Evolutionary conservation across 2,113 vertebrate genomes (phyloP).

Genomic region (Pelecanoides urinatrix): DNA sequence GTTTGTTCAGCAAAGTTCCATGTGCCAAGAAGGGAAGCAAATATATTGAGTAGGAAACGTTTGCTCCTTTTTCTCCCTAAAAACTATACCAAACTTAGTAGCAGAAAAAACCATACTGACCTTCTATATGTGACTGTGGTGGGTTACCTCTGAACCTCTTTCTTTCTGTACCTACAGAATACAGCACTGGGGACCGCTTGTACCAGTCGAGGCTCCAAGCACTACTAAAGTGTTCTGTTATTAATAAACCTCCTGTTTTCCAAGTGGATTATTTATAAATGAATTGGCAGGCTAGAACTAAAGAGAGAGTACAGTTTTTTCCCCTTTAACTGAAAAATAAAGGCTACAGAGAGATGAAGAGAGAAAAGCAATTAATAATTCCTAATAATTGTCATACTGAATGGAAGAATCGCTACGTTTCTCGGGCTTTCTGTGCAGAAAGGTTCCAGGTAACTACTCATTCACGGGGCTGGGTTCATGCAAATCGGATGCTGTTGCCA

Average conservation of each 20-base stretch:
- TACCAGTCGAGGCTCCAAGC: not conserved
- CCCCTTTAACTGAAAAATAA: not conserved
- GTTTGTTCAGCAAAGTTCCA: not conserved
- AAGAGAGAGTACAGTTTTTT: not conserved
- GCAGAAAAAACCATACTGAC: not conserved
- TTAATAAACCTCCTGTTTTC: constrained; percentile 12
- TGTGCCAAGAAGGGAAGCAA: not conserved
- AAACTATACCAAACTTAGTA: not conserved
- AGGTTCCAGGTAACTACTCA: constrained; percentile 59
- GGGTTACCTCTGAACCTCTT: not conserved
- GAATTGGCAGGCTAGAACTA: not conserved
- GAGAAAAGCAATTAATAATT: constrained; percentile 39
- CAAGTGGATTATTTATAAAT: constrained; percentile 34
- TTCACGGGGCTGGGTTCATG: constrained; percentile 39
- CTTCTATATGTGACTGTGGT: not conserved
- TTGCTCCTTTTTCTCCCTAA: not conserved
- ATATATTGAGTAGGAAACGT: not conserved
- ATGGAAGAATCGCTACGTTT: not conserved
- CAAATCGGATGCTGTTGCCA: constrained; percentile 63
- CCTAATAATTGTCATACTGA: constrained; percentile 19
- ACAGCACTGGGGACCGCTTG: not conserved
- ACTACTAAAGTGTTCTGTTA: not conserved
- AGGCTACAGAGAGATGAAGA: not conserved
- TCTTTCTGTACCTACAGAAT: not conserved
- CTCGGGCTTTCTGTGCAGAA: constrained; percentile 7